Evolutionary conservation across 2,113 vertebrate genomes (phyloP).

Genomic region (Heterotis niloticus): DNA sequence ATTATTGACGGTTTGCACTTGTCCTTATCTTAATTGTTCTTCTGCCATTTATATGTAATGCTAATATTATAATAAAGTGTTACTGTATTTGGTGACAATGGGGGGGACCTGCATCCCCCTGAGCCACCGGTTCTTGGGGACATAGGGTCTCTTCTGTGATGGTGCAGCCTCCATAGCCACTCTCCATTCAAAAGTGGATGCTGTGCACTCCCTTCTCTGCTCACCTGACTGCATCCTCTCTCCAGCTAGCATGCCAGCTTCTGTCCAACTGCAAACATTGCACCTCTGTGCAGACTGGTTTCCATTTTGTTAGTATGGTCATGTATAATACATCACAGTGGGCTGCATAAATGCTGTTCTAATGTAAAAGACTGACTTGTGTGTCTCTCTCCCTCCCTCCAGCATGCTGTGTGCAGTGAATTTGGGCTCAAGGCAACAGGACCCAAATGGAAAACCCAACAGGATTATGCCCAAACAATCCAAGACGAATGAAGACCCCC

Average conservation of each 20-base stretch:
- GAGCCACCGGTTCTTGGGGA: background rate
- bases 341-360: too few species aligned
- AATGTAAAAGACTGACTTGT: background rate
- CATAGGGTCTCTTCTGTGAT: too few species aligned
- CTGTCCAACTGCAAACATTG: background rate
- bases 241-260: too few species aligned
- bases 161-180: too few species aligned
- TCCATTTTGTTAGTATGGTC: background rate
- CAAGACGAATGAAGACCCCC: background rate
- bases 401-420: slow-evolving; percentile 29
- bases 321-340: too few species aligned
- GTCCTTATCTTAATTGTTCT: too few species aligned
- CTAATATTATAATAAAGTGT: too few species aligned
- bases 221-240: too few species aligned
- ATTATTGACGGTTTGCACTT: too few species aligned
- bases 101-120: background rate
- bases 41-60: background rate
- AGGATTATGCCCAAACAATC: background rate
- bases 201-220: too few species aligned
- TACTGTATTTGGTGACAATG: background rate
- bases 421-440: background rate
- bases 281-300: background rate
- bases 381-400: background rate
- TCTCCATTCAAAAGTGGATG: too few species aligned
- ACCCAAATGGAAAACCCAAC: background rate